Evolutionary conservation across 2,113 vertebrate genomes (phyloP).

Genomic region (Anolis sagrei): DNA sequence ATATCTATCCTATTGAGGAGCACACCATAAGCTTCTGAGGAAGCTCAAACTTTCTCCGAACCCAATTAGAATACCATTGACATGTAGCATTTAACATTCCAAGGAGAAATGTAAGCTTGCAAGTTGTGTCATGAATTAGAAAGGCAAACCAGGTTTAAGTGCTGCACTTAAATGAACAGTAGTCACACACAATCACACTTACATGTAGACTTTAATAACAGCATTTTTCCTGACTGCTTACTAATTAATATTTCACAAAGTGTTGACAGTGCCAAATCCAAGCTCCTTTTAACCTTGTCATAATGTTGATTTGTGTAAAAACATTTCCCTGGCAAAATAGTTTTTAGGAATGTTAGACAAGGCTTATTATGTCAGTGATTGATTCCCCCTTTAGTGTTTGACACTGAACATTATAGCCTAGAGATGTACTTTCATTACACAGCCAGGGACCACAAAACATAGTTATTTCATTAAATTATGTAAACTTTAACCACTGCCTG

Average conservation of each 20-base stretch:
- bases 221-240: constrained; percentile 39
- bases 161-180: constrained; percentile 22
- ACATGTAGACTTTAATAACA: constrained; percentile 23
- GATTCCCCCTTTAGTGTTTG: constrained; percentile 52
- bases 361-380: constrained; percentile 56
- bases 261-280: constrained; percentile 23
- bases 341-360: constrained; percentile 48
- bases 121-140: constrained; percentile 14
- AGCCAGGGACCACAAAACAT: constrained; percentile 46
- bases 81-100: constrained; percentile 31
- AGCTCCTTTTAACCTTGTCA: constrained; percentile 38
- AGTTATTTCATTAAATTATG: constrained; percentile 57
- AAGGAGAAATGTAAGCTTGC: constrained; percentile 22
- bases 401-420: constrained; percentile 38
- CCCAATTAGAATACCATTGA: constrained; percentile 20
- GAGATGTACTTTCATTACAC: constrained; percentile 60
- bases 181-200: constrained; percentile 25
- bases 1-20: neutral
- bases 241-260: constrained; percentile 56
- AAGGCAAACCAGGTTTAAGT: constrained; percentile 17
- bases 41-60: neutral
- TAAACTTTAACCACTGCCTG: constrained; percentile 46
- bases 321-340: constrained; percentile 26
- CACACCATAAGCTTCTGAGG: neutral
- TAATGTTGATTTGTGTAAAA: constrained; percentile 44